Conservation (phyloP, 2,888 invertebrate genomes). For the Limnephilus rhombicus region DNA sequence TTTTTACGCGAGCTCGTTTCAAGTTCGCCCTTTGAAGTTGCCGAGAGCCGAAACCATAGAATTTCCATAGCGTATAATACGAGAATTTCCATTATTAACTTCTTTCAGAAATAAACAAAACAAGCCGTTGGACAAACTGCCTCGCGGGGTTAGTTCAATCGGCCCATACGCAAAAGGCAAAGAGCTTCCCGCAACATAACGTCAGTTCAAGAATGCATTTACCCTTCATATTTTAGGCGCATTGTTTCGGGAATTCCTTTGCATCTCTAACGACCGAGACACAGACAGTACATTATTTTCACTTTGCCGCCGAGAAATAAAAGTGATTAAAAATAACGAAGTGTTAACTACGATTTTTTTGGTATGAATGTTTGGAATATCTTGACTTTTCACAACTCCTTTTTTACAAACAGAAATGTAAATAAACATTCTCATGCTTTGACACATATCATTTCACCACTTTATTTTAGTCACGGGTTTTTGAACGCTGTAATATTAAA, state of each 20-base stretch:
- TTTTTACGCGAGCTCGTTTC: neutral
- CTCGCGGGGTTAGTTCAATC: neutral
- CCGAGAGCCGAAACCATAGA: neutral
- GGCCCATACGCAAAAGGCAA: neutral
- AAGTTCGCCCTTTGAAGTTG: neutral
- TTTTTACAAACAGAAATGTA: neutral
- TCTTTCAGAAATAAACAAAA: slow-evolving; percentile 9
- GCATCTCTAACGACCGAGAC: neutral
- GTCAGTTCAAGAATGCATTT: slow-evolving; percentile 21
- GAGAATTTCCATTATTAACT: neutral
- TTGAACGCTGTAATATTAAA: neutral
- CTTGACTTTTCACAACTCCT: neutral
- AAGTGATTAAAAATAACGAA: neutral
- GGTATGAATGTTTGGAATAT: neutral
- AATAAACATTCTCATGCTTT: neutral
- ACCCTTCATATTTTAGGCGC: neutral
- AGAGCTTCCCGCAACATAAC: neutral
- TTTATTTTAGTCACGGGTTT: neutral
- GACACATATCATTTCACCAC: neutral
- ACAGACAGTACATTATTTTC: neutral
- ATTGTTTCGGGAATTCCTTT: neutral
- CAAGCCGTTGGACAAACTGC: neutral
- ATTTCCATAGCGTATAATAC: neutral
- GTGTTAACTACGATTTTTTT: slow-evolving; percentile 12
- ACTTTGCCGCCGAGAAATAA: slow-evolving; percentile 12